Conservation (phyloP, 2,888 invertebrate species). For the Cheilosia pagana region DNA sequence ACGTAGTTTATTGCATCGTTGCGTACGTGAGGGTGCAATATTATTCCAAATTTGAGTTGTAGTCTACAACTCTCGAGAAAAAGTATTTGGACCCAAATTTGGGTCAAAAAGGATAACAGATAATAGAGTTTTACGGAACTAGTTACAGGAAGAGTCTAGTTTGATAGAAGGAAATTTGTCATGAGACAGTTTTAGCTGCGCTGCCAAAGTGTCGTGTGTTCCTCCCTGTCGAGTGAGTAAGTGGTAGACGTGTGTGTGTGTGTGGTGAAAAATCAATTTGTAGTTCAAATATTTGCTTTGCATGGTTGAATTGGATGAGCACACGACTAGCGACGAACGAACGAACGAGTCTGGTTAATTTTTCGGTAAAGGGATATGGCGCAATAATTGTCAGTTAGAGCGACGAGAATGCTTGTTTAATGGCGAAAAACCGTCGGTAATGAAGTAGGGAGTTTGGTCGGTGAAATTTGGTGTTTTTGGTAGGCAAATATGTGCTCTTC, state of each 20-base stretch:
- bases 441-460: slow-evolving; percentile 1
- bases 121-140: too few species aligned
- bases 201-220: background rate
- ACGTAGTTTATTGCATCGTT: slow-evolving; percentile 41
- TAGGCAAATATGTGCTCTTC: background rate
- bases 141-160: background rate
- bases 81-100: background rate
- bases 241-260: background rate
- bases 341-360: slow-evolving; percentile 7
- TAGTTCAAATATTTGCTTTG: slow-evolving; percentile 64
- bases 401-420: slow-evolving; percentile 1
- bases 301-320: slow-evolving; percentile 36
- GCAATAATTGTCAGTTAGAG: slow-evolving; percentile 33
- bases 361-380: slow-evolving; percentile 20
- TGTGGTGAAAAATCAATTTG: slow-evolving; percentile 61
- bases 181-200: slow-evolving; percentile 37
- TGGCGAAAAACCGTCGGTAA: background rate
- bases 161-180: slow-evolving; percentile 7
- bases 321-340: background rate
- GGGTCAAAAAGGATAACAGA: background rate
- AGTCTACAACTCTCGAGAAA: slow-evolving; percentile 1
- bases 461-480: background rate
- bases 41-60: background rate
- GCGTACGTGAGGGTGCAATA: slow-evolving; percentile 13
- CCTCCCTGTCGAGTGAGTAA: background rate